Conservation (phyloP, 2,888 invertebrate genomes). For the Chrysolina haemoptera region DNA sequence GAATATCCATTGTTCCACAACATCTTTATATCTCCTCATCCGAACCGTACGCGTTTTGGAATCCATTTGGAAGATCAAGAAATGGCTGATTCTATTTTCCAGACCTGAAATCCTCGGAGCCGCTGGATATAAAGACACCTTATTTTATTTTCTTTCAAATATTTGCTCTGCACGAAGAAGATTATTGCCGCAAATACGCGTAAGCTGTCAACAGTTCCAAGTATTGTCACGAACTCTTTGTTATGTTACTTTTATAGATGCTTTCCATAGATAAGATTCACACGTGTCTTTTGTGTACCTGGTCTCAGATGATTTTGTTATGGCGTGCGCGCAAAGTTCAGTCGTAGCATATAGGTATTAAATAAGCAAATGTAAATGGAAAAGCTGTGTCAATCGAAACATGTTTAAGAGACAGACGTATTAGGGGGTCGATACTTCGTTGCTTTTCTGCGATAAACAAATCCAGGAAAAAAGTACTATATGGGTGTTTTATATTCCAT, state of each 20-base stretch:
- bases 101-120: neutral
- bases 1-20: no score
- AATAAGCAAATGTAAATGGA: neutral
- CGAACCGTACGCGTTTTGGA: no score
- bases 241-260: neutral
- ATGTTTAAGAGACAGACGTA: neutral
- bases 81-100: no score
- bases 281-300: slow-evolving; percentile 13
- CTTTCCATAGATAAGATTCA: slow-evolving; percentile 9
- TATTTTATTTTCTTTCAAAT: neutral
- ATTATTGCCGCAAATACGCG: neutral
- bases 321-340: neutral
- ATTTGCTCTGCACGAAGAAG: neutral
- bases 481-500: no score
- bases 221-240: slow-evolving; percentile 9
- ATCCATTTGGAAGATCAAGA: no score
- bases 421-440: neutral
- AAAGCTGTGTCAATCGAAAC: neutral
- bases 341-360: neutral
- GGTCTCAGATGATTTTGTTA: neutral
- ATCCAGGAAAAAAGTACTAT: neutral
- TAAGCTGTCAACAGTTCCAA: slow-evolving; percentile 7
- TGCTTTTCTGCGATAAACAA: neutral
- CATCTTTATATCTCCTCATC: no score
- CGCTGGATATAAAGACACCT: neutral